phyloP scores from a whole-genome alignment of 1,140 invertebrate species.

The Plutomurus gul region DNA sequence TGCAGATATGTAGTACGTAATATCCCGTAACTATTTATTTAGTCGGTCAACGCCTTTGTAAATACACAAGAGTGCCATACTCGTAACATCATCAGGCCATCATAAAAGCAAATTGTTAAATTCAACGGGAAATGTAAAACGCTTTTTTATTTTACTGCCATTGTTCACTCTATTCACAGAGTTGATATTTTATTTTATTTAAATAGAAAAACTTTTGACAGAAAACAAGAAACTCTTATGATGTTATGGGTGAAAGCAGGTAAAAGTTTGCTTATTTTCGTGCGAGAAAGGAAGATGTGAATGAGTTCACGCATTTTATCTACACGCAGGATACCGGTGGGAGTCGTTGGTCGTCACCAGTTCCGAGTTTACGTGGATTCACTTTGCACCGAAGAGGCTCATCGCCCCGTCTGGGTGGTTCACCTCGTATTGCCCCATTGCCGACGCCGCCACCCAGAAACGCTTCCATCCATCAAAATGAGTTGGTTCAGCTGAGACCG shows the following conservation, averaged over 20 bases:
- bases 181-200: too few relatives aligned
- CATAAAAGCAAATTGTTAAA: too few relatives aligned
- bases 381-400: constrained; percentile 50
- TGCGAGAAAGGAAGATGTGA: neutral
- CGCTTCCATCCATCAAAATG: constrained; percentile 38
- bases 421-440: constrained; percentile 51
- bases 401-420: constrained; percentile 51
- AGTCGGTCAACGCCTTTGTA: too few relatives aligned
- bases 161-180: too few relatives aligned
- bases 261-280: neutral
- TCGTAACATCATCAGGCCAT: too few relatives aligned
- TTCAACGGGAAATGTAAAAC: too few relatives aligned
- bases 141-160: too few relatives aligned
- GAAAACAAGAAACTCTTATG: neutral
- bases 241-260: neutral
- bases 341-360: constrained; percentile 53
- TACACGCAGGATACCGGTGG: constrained; percentile 50
- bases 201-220: too few relatives aligned
- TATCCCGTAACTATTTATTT: too few relatives aligned
- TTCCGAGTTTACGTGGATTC: constrained; percentile 51
- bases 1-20: too few relatives aligned
- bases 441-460: constrained; percentile 48
- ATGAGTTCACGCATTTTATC: constrained; percentile 8
- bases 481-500: constrained; percentile 20
- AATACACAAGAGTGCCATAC: too few relatives aligned